phyloP scores from a whole-genome alignment of 2,797 vertebrate species.

The Micropoecilia bifurca region DNA sequence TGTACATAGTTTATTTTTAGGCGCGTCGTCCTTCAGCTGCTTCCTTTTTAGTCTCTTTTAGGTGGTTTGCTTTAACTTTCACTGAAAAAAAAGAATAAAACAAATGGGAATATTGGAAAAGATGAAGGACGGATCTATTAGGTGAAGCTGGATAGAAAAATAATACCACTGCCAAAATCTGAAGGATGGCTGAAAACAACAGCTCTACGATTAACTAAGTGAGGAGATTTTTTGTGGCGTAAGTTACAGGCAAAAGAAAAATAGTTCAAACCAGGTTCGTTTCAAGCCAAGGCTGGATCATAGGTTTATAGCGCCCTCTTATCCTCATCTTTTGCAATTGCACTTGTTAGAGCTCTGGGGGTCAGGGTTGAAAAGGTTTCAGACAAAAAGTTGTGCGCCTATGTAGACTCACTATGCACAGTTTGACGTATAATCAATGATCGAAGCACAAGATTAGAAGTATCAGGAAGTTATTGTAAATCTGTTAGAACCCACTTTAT shows the following conservation, averaged over 20 bases:
- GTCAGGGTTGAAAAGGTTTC: constrained; percentile 25
- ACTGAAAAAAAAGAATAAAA: constrained; percentile 34
- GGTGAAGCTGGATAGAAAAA: constrained; percentile 47
- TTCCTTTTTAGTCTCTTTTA: constrained; percentile 35
- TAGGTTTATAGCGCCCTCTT: constrained; percentile 44
- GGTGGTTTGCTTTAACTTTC: constrained; percentile 42
- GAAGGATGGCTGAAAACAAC: constrained; percentile 37
- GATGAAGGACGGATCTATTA: constrained; percentile 72
- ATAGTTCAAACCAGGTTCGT: constrained; percentile 49
- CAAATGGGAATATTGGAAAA: constrained; percentile 43
- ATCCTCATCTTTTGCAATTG: constrained; percentile 51
- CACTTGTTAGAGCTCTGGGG: constrained; percentile 62
- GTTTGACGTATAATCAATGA: neutral
- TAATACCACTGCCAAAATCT: constrained; percentile 48
- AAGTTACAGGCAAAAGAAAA: constrained; percentile 47
- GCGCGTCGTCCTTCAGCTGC: constrained; percentile 21
- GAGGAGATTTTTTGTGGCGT: constrained; percentile 66
- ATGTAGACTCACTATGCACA: constrained; percentile 13
- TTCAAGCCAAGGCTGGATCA: constrained; percentile 28
- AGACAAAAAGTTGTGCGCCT: constrained; percentile 10
- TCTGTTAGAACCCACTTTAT: neutral
- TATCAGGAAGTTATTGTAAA: neutral
- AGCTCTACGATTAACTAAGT: constrained; percentile 29
- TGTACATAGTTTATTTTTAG: constrained; percentile 30
- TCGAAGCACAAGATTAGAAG: neutral